Evolutionary conservation across 1,140 invertebrate genomes (phyloP).

Genomic region (Lepidotrigona ventralis): DNA sequence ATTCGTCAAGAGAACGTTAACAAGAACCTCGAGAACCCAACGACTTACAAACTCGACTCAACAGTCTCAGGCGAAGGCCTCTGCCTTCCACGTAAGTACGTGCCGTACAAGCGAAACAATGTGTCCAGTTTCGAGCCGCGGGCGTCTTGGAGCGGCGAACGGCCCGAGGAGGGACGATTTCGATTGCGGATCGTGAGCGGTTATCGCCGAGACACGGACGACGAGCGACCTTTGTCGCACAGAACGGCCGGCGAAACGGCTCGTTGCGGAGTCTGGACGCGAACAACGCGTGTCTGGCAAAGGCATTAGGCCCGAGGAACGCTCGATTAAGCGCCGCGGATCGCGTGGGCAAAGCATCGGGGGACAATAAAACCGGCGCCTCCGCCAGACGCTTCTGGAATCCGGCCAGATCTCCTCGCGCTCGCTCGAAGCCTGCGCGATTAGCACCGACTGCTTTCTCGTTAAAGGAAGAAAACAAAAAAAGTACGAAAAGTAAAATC

Average conservation of each 20-base stretch:
- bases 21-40: background rate
- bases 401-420: slow-evolving; percentile 63
- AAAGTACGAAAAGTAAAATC: too few relatives aligned
- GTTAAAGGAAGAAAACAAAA: too few relatives aligned
- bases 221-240: slow-evolving; percentile 4
- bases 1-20: background rate
- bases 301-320: slow-evolving; percentile 32
- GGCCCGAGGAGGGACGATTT: background rate
- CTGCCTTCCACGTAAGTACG: too few relatives aligned
- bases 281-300: slow-evolving; percentile 33
- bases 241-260: background rate
- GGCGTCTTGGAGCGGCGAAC: background rate
- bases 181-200: background rate
- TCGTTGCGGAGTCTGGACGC: slow-evolving; percentile 22
- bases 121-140: background rate
- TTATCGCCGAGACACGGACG: background rate
- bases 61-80: background rate
- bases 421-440: slow-evolving; percentile 11
- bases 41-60: too few relatives aligned
- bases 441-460: slow-evolving; percentile 30
- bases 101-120: background rate
- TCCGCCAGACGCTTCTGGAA: slow-evolving; percentile 64
- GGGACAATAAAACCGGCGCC: slow-evolving; percentile 67
- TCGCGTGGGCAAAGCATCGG: slow-evolving; percentile 62
- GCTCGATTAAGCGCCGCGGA: slow-evolving; percentile 57